Evolutionary conservation across 2,888 invertebrate species (phyloP).

Genomic region (Prosapia bicincta): DNA sequence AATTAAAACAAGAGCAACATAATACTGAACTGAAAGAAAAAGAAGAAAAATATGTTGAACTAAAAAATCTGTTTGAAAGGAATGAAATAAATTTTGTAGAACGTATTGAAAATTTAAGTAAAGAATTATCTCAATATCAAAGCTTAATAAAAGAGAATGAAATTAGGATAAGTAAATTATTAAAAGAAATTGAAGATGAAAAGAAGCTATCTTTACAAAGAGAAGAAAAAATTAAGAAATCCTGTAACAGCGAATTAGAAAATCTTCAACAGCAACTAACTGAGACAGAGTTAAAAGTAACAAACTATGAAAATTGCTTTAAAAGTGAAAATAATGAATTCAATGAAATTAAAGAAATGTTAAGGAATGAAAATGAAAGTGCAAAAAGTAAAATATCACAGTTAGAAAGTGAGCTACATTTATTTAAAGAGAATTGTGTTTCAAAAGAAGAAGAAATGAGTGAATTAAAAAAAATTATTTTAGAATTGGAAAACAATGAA

Average conservation of each 20-base stretch:
- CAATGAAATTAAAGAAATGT: constrained; percentile 42
- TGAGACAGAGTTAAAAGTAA: constrained; percentile 32
- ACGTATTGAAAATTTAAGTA: not conserved
- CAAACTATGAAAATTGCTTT: constrained; percentile 40
- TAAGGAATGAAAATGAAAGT: constrained; percentile 40
- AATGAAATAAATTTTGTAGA: not conserved
- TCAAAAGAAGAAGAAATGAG: constrained; percentile 12
- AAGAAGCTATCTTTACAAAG: not conserved
- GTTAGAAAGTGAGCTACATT: constrained; percentile 43
- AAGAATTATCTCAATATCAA: not conserved
- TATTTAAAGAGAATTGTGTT: constrained; percentile 40
- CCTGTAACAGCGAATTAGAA: not conserved
- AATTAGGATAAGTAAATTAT: not conserved
- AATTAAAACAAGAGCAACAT: not conserved
- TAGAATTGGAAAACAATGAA: constrained; percentile 18
- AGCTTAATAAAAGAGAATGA: not conserved
- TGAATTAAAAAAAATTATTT: constrained; percentile 13
- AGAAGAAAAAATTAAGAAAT: not conserved
- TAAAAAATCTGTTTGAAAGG: not conserved
- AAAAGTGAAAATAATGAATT: constrained; percentile 43
- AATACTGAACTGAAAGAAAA: not conserved
- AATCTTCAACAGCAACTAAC: not conserved
- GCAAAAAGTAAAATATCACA: constrained; percentile 40
- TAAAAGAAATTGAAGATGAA: not conserved
- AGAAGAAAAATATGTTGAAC: not conserved